These are phyloP conservation scores for Cheilosia urbana DNA, from an alignment of 2,888 invertebrate genomes.

Conservation along the genomic window DNA sequence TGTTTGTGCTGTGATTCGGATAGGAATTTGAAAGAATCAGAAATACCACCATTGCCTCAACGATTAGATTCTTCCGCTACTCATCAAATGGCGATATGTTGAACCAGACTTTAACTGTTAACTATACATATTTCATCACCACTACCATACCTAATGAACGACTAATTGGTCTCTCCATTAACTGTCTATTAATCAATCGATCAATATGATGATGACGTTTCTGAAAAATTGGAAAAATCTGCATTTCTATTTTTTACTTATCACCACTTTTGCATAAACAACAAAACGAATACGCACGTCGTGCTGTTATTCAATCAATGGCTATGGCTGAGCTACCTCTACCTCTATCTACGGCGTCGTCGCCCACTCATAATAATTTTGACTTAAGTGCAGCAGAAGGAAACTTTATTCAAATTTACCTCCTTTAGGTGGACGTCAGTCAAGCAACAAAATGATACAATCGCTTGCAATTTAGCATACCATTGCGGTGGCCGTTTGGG, in stretches of 20 bases:
- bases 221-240: neutral
- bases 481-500: neutral
- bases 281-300: neutral
- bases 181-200: too few relatives aligned
- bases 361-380: constrained; percentile 19
- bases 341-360: constrained; percentile 3
- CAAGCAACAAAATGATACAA: neutral
- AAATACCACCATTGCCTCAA: too few relatives aligned
- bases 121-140: too few relatives aligned
- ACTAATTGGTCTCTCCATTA: too few relatives aligned
- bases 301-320: neutral
- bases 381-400: constrained; percentile 10
- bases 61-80: too few relatives aligned
- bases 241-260: neutral
- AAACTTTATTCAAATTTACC: constrained; percentile 40
- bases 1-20: too few relatives aligned
- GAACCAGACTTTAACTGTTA: too few relatives aligned
- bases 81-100: too few relatives aligned
- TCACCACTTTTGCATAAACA: neutral
- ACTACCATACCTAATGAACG: too few relatives aligned
- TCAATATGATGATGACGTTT: neutral
- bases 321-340: neutral
- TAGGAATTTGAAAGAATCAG: too few relatives aligned
- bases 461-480: constrained; percentile 31
- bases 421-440: constrained; percentile 21